phyloP scores from a whole-genome alignment of 2,113 vertebrate genomes.

The Neoarius graeffei region DNA sequence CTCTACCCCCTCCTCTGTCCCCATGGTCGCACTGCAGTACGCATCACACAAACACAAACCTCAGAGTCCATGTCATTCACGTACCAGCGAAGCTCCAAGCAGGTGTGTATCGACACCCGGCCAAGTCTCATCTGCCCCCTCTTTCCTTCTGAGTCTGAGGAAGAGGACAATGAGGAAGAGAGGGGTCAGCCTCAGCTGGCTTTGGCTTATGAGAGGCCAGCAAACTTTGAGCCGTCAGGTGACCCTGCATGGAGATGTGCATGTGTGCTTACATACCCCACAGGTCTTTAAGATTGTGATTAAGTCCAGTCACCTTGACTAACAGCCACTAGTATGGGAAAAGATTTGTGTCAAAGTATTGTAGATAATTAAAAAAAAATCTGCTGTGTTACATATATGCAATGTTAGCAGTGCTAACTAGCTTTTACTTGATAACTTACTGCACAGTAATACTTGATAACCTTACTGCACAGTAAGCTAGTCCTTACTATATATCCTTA shows the following conservation, averaged over 20 bases:
- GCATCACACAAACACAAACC: conserved; percentile 90
- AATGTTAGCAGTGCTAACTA: not conserved
- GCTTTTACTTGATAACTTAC: not conserved
- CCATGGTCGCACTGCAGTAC: conserved; percentile 75
- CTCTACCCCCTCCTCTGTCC: conserved; percentile 35
- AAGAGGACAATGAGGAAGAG: conserved; percentile 42
- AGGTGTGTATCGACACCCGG: conserved; percentile 89
- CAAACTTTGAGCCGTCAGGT: conserved; percentile 85
- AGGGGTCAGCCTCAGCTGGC: conserved; percentile 63
- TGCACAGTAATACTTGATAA: not conserved
- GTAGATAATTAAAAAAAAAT: not conserved
- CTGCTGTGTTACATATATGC: not conserved
- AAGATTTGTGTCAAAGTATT: not conserved
- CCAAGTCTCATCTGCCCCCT: conserved; percentile 76
- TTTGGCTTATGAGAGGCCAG: conserved; percentile 70
- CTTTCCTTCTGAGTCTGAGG: conserved; percentile 77
- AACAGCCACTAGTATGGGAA: not conserved
- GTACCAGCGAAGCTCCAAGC: conserved; percentile 92
- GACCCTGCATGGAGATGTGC: conserved; percentile 73
- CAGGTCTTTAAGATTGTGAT: not conserved
- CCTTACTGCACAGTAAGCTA: not conserved
- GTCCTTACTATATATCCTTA: not conserved
- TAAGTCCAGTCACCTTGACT: not conserved
- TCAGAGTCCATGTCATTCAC: conserved; percentile 95
- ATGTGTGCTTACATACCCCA: not conserved